Conservation (phyloP, 1,140 invertebrate genomes). For the Drosophila equinoxialis region DNA sequence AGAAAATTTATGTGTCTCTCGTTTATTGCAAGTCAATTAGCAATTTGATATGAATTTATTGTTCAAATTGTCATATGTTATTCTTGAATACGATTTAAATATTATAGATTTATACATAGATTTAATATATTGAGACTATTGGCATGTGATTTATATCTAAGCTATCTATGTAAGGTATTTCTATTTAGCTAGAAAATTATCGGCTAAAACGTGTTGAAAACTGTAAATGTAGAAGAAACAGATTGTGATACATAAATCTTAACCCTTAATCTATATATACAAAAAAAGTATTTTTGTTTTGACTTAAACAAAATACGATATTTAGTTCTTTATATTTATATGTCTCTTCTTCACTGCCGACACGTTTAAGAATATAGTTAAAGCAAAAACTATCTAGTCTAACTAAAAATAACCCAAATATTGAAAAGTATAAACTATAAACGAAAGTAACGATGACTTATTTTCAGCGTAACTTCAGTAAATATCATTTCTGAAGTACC, state of each 20-base stretch:
- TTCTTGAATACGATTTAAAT: no score
- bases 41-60: background rate
- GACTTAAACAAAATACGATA: no score
- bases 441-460: no score
- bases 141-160: background rate
- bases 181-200: background rate
- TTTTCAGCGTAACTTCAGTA: background rate
- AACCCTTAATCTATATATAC: no score
- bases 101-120: background rate
- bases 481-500: background rate
- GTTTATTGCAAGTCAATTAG: background rate
- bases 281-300: no score
- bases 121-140: background rate
- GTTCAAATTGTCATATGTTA: background rate
- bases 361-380: no score
- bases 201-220: background rate
- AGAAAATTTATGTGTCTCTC: conserved; percentile 14
- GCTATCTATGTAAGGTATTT: background rate
- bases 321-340: no score
- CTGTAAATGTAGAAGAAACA: background rate
- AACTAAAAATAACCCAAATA: no score
- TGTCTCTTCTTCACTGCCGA: no score
- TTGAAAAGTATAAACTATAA: no score
- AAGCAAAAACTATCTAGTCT: no score
- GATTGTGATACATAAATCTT: no score